phyloP scores from a whole-genome alignment of 2,797 vertebrate species.

The Sus cebifrons region DNA sequence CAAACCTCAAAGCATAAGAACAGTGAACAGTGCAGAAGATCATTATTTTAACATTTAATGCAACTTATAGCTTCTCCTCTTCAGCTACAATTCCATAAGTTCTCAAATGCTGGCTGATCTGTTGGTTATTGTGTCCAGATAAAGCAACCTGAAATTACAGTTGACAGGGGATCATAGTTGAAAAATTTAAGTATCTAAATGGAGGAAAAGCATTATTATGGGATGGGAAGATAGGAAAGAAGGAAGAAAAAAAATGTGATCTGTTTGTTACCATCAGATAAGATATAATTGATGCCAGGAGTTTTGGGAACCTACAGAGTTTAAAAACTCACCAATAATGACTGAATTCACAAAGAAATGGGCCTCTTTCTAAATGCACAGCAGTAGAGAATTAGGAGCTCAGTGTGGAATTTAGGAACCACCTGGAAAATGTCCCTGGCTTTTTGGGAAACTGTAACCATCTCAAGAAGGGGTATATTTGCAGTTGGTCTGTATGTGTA shows the following conservation, averaged over 20 bases:
- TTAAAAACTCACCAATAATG: constrained; percentile 43
- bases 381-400: background rate
- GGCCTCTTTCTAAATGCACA: background rate
- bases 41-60: constrained; percentile 36
- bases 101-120: constrained; percentile 31
- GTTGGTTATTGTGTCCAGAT: background rate
- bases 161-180: background rate
- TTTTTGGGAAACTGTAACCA: background rate
- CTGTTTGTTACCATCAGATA: background rate
- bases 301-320: background rate
- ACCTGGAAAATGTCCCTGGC: background rate
- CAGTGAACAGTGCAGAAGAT: background rate
- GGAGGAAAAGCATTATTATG: constrained; percentile 13
- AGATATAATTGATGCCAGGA: background rate
- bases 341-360: constrained; percentile 34
- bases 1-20: constrained; percentile 60
- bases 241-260: background rate
- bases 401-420: background rate
- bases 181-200: constrained; percentile 39
- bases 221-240: background rate
- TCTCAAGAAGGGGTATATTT: background rate
- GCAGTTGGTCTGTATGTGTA: background rate
- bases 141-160: constrained; percentile 38
- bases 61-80: background rate
- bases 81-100: background rate